These are phyloP conservation scores for Ormyrus pomaceus DNA, from an alignment of 2,888 invertebrate genomes.

Conservation along the genomic window DNA sequence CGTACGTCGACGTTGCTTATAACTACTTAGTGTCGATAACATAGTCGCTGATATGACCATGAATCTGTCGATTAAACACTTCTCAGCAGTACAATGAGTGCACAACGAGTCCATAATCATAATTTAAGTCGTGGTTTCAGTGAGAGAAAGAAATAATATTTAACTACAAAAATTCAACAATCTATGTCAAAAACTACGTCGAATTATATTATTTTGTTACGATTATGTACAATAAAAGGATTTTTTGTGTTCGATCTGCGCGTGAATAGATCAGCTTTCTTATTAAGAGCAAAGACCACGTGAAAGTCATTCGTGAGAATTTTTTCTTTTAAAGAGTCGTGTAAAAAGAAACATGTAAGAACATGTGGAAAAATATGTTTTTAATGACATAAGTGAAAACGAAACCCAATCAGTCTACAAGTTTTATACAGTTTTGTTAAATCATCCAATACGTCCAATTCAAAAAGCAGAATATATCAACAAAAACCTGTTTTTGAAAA, in stretches of 20 bases:
- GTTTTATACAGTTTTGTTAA: slow-evolving; percentile 54
- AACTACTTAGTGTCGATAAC: slow-evolving; percentile 48
- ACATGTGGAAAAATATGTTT: slow-evolving; percentile 54
- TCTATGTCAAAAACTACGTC: slow-evolving; percentile 46
- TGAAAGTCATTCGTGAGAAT: slow-evolving; percentile 21
- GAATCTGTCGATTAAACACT: slow-evolving; percentile 44
- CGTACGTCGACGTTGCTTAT: slow-evolving; percentile 49
- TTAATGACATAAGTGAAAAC: slow-evolving; percentile 36
- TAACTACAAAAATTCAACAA: slow-evolving; percentile 17
- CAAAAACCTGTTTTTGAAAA: slow-evolving; percentile 50
- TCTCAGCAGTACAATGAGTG: slow-evolving; percentile 49
- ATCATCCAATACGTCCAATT: slow-evolving; percentile 43
- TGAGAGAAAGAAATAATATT: slow-evolving; percentile 39
- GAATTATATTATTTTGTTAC: slow-evolving; percentile 54
- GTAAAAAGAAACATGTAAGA: slow-evolving; percentile 44
- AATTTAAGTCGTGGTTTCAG: slow-evolving; percentile 33
- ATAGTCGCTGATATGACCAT: slow-evolving; percentile 30
- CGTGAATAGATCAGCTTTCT: slow-evolving; percentile 37
- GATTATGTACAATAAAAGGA: slow-evolving; percentile 54
- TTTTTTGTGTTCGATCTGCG: slow-evolving; percentile 50
- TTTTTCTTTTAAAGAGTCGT: slow-evolving; percentile 38
- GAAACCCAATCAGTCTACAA: slow-evolving; percentile 43
- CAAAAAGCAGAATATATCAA: slow-evolving; percentile 29
- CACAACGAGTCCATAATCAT: slow-evolving; percentile 50
- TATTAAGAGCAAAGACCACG: slow-evolving; percentile 27